These are phyloP conservation scores for Boloria euphrosyne DNA, from an alignment of 2,888 invertebrate species.

Conservation along the genomic window DNA sequence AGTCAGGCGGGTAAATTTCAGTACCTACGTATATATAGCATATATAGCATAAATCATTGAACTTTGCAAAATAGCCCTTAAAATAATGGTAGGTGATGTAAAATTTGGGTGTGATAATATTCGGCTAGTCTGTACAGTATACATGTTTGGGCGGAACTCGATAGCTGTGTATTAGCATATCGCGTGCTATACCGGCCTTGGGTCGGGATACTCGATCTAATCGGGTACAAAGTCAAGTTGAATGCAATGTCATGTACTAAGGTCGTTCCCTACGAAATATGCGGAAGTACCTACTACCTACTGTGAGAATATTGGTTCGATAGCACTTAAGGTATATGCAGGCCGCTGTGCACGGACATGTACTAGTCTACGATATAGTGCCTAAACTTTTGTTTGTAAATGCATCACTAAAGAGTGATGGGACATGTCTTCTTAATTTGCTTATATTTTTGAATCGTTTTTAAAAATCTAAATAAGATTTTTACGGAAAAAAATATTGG, in stretches of 20 bases:
- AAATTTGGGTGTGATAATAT: conserved; percentile 11
- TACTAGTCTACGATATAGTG: not conserved
- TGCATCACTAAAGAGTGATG: too few species aligned
- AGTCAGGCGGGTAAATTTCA: conserved; percentile 48
- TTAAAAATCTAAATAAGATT: too few species aligned
- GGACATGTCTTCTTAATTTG: too few species aligned
- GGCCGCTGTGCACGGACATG: not conserved
- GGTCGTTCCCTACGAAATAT: conserved; percentile 16
- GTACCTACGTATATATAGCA: conserved; percentile 19
- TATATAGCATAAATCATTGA: not conserved
- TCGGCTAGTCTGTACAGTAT: conserved; percentile 1
- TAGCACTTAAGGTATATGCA: not conserved
- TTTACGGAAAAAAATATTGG: too few species aligned
- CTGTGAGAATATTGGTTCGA: conserved; percentile 2
- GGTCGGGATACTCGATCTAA: conserved; percentile 23
- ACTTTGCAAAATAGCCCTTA: conserved; percentile 31
- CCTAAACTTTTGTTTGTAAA: too few species aligned
- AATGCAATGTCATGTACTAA: conserved; percentile 38
- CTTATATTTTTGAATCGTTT: too few species aligned
- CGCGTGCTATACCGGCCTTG: conserved; percentile 64
- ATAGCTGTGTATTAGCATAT: conserved; percentile 65
- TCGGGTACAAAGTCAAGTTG: conserved; percentile 49
- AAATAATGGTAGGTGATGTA: not conserved
- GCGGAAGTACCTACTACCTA: too few species aligned
- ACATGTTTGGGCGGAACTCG: conserved; percentile 50